phyloP scores from a whole-genome alignment of 2,888 invertebrate species.

The Chloroclysta siterata region DNA sequence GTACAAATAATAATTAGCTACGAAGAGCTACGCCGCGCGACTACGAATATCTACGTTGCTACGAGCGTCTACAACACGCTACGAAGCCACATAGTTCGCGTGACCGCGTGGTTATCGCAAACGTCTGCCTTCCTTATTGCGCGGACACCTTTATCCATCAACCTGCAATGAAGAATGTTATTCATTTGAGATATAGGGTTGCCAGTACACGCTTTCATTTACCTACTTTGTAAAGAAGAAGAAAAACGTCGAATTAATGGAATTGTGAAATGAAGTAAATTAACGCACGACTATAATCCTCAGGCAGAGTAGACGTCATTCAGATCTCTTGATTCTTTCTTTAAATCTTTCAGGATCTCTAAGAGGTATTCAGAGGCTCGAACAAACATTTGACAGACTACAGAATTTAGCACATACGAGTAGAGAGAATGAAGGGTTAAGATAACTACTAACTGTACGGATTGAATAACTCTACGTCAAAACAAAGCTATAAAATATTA shows the following conservation, averaged over 20 bases:
- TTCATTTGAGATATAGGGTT: constrained; percentile 27
- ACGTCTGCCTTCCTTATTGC: constrained; percentile 39
- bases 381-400: neutral
- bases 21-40: constrained; percentile 20
- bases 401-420: no score
- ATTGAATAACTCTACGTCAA: constrained; percentile 10
- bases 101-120: constrained; percentile 43
- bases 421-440: neutral
- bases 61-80: constrained; percentile 24
- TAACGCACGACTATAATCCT: no score
- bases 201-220: constrained; percentile 7
- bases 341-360: no score
- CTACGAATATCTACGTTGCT: constrained; percentile 19
- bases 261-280: no score
- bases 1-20: constrained; percentile 12
- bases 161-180: constrained; percentile 39
- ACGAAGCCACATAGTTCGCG: constrained; percentile 41
- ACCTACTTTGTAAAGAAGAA: neutral
- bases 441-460: neutral
- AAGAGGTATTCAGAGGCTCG: neutral
- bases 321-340: no score
- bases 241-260: no score
- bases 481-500: constrained; percentile 21
- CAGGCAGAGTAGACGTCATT: no score
- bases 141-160: constrained; percentile 53